Conservation (phyloP, 2,113 vertebrate genomes). For the Zeus faber region DNA sequence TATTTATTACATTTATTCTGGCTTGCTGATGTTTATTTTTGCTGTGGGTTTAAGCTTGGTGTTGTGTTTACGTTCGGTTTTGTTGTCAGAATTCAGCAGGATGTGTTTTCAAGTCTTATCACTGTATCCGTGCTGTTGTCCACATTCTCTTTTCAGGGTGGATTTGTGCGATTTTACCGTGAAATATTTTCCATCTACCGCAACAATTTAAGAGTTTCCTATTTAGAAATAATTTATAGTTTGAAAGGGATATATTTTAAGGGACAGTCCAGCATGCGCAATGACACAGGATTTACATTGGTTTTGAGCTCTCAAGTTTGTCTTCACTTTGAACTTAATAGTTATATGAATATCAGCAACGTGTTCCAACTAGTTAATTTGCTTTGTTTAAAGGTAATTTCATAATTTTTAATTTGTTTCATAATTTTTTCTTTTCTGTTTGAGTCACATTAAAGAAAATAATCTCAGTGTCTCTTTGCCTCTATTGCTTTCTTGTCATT, state of each 20-base stretch:
- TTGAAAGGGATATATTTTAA: not conserved
- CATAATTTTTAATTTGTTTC: not conserved
- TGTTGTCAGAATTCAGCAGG: constrained; percentile 28
- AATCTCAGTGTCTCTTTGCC: constrained; percentile 41
- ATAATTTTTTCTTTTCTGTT: constrained; percentile 15
- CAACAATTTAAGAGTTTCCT: not conserved
- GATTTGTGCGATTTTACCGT: constrained; percentile 7
- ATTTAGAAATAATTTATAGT: not conserved
- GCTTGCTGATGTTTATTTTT: constrained; percentile 27
- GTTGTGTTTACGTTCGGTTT: constrained; percentile 28
- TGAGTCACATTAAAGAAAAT: constrained; percentile 31
- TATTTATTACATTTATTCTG: constrained; percentile 16
- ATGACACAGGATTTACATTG: constrained; percentile 17
- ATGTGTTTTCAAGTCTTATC: constrained; percentile 21
- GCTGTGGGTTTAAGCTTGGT: constrained; percentile 14
- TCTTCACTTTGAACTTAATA: constrained; percentile 55
- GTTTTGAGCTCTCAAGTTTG: constrained; percentile 54
- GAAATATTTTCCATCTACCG: not conserved
- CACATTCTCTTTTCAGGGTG: not conserved
- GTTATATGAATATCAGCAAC: constrained; percentile 7
- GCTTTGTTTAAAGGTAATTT: constrained; percentile 9
- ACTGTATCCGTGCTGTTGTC: constrained; percentile 2
- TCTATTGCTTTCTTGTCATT: constrained; percentile 64
- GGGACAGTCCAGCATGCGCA: constrained; percentile 9
- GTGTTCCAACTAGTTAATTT: too few relatives aligned